Conservation (phyloP, 2,113 vertebrate species). For the Scomber colias region DNA sequence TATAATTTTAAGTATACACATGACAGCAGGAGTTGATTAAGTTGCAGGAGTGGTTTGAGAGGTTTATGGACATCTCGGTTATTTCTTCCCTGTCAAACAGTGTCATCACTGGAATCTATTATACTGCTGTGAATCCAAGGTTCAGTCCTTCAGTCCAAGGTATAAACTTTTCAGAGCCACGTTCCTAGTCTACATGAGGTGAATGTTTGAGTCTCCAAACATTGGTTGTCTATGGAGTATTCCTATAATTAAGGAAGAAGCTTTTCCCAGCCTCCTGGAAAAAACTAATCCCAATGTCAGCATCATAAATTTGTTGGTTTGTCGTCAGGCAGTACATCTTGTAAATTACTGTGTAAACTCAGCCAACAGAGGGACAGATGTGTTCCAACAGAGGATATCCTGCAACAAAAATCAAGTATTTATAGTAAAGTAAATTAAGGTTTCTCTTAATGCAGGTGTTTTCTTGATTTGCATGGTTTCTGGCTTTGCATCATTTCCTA, state of each 20-base stretch:
- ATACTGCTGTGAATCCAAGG: not conserved
- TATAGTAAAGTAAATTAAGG: not conserved
- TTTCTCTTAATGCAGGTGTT: too few relatives aligned
- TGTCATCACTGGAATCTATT: not conserved
- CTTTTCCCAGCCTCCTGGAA: not conserved
- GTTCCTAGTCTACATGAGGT: not conserved
- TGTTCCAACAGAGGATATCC: slow-evolving; percentile 2
- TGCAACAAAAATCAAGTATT: not conserved
- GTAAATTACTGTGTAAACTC: slow-evolving; percentile 32
- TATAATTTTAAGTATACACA: not conserved
- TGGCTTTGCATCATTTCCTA: too few relatives aligned
- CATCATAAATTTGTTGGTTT: slow-evolving; percentile 21
- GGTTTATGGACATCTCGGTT: not conserved
- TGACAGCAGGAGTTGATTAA: not conserved
- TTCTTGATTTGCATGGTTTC: too few relatives aligned
- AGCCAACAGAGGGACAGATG: not conserved
- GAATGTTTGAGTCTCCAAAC: not conserved
- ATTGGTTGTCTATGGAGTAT: not conserved
- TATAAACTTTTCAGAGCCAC: too few relatives aligned
- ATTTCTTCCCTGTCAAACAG: too few relatives aligned
- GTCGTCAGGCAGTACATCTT: slow-evolving; percentile 16
- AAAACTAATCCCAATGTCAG: slow-evolving; percentile 32
- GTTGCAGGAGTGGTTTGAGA: not conserved
- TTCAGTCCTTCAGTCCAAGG: too few relatives aligned
- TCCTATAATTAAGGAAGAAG: not conserved